Percentiles rank a stretch among this genome's conserved stretches.
phyloP scores from a whole-genome alignment of 2,888 invertebrate genomes.

The Pemphredon lugubris region DNA sequence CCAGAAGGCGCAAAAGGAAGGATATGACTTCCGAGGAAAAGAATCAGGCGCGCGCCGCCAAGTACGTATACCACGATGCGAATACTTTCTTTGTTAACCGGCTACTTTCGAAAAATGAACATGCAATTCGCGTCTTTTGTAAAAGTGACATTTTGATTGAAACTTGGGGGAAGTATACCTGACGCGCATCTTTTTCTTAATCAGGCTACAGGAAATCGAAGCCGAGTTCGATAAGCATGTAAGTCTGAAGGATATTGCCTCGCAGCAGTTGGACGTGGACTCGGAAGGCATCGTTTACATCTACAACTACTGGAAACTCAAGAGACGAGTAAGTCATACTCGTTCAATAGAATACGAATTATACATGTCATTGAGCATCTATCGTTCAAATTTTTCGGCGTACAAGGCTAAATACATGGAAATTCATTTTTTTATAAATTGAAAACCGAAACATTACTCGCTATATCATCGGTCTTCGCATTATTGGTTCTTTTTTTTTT shows the following conservation, averaged over 20 bases:
- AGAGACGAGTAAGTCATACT: constrained; percentile 89
- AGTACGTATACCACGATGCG: constrained; percentile 80
- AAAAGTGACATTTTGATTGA: neutral
- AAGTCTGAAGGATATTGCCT: constrained; percentile 90
- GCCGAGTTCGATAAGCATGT: constrained; percentile 97
- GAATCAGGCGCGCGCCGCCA: constrained; percentile 94
- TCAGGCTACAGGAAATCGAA: constrained; percentile 93
- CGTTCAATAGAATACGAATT: too few relatives aligned
- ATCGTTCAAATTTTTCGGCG: constrained; percentile 13
- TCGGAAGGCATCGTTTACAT: constrained; percentile 93
- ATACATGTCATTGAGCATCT: neutral
- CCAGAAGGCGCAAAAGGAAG: constrained; percentile 91
- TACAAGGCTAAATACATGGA: too few relatives aligned
- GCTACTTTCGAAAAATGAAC: too few relatives aligned
- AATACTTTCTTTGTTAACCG: neutral
- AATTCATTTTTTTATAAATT: too few relatives aligned
- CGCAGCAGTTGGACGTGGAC: constrained; percentile 91
- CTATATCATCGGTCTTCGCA: too few relatives aligned
- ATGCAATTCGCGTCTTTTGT: too few relatives aligned
- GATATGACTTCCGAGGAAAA: constrained; percentile 97
- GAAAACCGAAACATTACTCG: too few relatives aligned
- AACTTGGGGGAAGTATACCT: too few relatives aligned
- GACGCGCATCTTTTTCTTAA: too few relatives aligned
- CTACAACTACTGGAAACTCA: constrained; percentile 98
- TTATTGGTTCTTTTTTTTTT: too few relatives aligned